Base-by-base conservation (phyloP, 1,140 invertebrate species). In the Megathymus violae region DNA sequence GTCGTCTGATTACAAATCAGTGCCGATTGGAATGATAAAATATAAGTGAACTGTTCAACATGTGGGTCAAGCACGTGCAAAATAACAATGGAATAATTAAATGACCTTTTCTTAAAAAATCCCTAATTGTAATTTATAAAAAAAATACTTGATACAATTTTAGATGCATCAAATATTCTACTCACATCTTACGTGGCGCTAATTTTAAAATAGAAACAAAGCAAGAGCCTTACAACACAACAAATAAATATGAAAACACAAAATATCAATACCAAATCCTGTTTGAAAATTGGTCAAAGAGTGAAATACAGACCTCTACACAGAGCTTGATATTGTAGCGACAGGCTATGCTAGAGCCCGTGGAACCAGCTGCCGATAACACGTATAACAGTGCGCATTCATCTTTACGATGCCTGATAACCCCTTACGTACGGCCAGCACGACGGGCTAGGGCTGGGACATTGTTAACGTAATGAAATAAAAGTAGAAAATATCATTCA, bases 351-450 rank as follows among this genome's bases (percentile, higher is more conserved):
- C 17, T 7, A 36, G 3, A 31, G 27, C 1, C 34, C n/a, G 10
- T n/a, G 1, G 10, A 36, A 7, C 34, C 34, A n/a, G 34, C 34
- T 36, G 47, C 9, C 27, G 38, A 56, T 56, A 56, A 43, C 41
- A 56, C 19, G 19, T 56, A 31, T 25, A 48, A 56, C 22, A 56
- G 51, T 52, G 48, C 47, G 62, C 44, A 68, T 62, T 63, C 54
- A 43, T 48, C 31, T 63, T 68, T 63, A 68, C 62, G 66, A 58
- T 48, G 44, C 27, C 54, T 48, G 48, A 68, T 60, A 59, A 58
- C 66, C 61, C 40, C 34, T 38, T 40, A 56, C 51, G 40, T 31
- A 27, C 44, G 44, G 34, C 13, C 25, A 44, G 10, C 31, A 46
- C 25, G 36, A 51, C 11, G 13, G 3, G n/a, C 3, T 41, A 67